Evolutionary conservation across 2,797 vertebrate genomes (phyloP), one percentile per base, ranked within the genome.

Genomic region (Gallirallus australis): DNA sequence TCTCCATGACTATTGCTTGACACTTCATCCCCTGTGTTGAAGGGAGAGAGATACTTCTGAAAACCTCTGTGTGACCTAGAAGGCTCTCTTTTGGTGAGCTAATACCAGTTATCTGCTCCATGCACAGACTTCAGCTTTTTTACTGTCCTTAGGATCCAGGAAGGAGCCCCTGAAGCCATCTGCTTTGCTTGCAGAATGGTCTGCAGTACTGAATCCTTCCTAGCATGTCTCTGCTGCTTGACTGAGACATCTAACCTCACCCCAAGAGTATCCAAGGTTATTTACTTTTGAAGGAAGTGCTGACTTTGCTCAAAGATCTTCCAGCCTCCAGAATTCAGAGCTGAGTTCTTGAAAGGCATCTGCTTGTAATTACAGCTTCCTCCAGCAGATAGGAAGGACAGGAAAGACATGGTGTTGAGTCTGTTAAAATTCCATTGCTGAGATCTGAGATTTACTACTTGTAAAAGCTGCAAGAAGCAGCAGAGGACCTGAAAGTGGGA

Each of bases 311-410:
- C 42, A 48, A 57, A 84, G 50, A 77, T 69, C 63, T 63, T 92
- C 56, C 80, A 86, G 25, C 37, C 42, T 86, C 28, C 40, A 86
- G 75, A 94, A 94, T 78, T 65, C 88, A 93, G 15, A 48, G 65
- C 82, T 90, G 80, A 96, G 93, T 96, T 95, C 94, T 95, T 95
- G 89, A 96, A 94, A 96, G 48, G 53, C 79, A 66, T 66, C 61
- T 11, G 12, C 61, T 89, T 82, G 16, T 94, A 94, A 94, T 97
- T 96, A 96, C 73, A 94, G n/a, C 78, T 91, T 87, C 82, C 64
- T 82, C 92, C 87, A 95, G 94, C 81, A 97, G 93, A 93, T 76
- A 91, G 94, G 96, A 93, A 92, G 87, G 82, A 96, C 88, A 97
- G 96, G 83, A 97, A 97, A 81, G 56, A 64, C 94, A 89, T 39